Evolutionary conservation across 2,113 vertebrate species (phyloP).

Genomic region (Rhodinocichla rosea): DNA sequence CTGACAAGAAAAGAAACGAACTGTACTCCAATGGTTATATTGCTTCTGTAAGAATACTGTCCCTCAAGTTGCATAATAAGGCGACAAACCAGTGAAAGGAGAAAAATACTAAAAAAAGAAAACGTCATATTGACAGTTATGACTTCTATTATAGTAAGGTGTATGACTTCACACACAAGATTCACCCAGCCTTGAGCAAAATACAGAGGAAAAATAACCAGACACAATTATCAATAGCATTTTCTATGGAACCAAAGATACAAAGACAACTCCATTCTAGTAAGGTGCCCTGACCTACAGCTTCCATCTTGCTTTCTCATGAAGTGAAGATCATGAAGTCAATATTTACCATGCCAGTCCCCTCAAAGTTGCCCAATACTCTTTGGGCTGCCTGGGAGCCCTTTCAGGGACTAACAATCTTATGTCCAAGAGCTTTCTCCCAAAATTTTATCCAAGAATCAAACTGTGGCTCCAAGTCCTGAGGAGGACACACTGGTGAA

Average conservation of each 20-base stretch:
- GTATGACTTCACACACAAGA: neutral
- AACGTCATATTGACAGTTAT: neutral
- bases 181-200: neutral
- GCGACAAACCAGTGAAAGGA: neutral
- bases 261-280: neutral
- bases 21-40: neutral
- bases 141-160: neutral
- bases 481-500: neutral
- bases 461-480: neutral
- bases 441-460: neutral
- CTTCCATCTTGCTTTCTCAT: neutral
- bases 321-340: accelerated
- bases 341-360: neutral
- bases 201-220: accelerated
- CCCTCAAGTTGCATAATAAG: neutral
- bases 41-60: neutral
- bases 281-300: neutral
- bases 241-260: neutral
- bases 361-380: neutral
- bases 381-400: neutral
- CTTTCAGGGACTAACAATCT: neutral
- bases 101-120: neutral
- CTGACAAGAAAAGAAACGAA: neutral
- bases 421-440: neutral
- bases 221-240: neutral